Base-by-base conservation (phyloP, 2,888 invertebrate genomes). In the Orgyia antiqua region DNA sequence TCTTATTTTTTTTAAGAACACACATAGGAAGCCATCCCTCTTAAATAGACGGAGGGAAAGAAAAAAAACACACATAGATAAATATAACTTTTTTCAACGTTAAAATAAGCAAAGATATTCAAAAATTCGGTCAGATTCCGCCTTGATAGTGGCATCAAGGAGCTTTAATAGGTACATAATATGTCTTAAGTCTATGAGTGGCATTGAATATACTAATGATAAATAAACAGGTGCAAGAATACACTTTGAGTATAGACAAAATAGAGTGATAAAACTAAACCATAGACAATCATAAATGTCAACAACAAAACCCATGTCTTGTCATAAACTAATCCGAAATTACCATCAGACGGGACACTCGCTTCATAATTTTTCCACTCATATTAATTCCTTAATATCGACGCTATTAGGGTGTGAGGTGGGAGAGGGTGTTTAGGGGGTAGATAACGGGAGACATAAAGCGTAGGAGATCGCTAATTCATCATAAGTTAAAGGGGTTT, bases 401-500 rank as follows among this genome's bases (percentile, higher is more conserved):
- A 80, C 72, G 82, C 58, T 58, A 36, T 49, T 45, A 51, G 55
- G 51, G 52, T 51, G 27, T 51, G 39, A 49, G 54, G 27, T 32
- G 33, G 45, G 58, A 48, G 42, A 26, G 43, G 60, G 63, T 56
- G 49, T 56, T 45, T 50, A 51, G 34, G 33, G 48, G 63, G 67
- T 44, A 79, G 82, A 80, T 79, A 82, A 74, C 80, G 78, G 77
- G 82, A 82, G 82, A 84, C 79, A 83, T 82, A 80, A 80, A 82
- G 72, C 82, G 79, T 75, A 83, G 79, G 78, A 84, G 82, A 84
- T 84, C 82, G 86, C 86, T 86, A 86, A 86, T 86, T 84, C 86
- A 86, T 86, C 86, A 86, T 86, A 86, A 86, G 84, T 86, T 86
- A 84, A 86, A 86, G 86, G 72, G 86, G 83, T 84, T 84, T 83